Conservation (phyloP, 1,140 invertebrate genomes). For the Homalodisca vitripennis region DNA sequence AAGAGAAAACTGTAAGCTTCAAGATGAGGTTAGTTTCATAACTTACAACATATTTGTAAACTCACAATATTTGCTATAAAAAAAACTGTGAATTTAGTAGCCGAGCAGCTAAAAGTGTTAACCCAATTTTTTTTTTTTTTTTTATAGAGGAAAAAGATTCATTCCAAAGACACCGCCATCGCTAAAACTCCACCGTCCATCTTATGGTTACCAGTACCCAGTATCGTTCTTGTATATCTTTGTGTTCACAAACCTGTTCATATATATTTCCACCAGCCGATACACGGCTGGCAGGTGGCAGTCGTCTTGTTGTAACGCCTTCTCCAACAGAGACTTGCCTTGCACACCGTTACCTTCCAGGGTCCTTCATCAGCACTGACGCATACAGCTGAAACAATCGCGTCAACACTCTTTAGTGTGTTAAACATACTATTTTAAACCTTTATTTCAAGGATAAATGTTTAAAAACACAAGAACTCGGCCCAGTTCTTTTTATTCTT, state of each 20-base stretch:
- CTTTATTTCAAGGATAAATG: not conserved
- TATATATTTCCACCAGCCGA: slow-evolving; percentile 63
- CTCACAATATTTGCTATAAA: too few relatives aligned
- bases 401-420: not conserved
- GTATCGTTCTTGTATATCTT: too few relatives aligned
- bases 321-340: slow-evolving; percentile 68
- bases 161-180: too few relatives aligned
- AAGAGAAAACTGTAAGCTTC: too few relatives aligned
- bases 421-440: not conserved
- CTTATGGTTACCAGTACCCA: too few relatives aligned
- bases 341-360: slow-evolving; percentile 57
- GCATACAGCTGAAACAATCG: slow-evolving; percentile 61
- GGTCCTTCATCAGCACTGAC: slow-evolving; percentile 67
- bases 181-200: too few relatives aligned
- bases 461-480: not conserved
- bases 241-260: slow-evolving; percentile 48
- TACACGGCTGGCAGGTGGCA: slow-evolving; percentile 66
- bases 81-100: too few relatives aligned
- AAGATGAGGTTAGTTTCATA: too few relatives aligned
- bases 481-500: not conserved
- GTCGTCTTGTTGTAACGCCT: slow-evolving; percentile 64
- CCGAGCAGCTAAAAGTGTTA: too few relatives aligned
- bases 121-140: too few relatives aligned
- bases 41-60: too few relatives aligned
- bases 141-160: too few relatives aligned